phyloP scores from a whole-genome alignment of 1,140 invertebrate species.

The Gonatopus flavifemur region DNA sequence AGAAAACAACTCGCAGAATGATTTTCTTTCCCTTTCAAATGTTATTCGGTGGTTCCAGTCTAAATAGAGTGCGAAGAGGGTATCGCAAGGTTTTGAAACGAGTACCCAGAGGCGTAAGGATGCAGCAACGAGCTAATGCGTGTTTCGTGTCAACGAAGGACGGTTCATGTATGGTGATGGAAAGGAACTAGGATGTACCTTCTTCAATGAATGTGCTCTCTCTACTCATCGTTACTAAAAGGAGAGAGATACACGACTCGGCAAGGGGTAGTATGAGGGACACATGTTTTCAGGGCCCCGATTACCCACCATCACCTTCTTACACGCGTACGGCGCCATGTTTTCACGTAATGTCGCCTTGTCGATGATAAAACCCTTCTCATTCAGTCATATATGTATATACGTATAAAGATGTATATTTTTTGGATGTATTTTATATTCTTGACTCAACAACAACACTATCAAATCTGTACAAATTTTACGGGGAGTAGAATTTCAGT shows the following conservation, averaged over 20 bases:
- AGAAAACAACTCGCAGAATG: too few species aligned
- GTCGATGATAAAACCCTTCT: slow-evolving; percentile 29
- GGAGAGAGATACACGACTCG: not conserved
- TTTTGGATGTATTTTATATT: too few species aligned
- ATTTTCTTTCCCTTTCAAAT: too few species aligned
- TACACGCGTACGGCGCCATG: slow-evolving; percentile 35
- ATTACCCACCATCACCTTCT: slow-evolving; percentile 43
- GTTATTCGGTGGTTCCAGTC: too few species aligned
- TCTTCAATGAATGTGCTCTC: slow-evolving; percentile 16
- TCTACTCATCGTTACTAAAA: slow-evolving; percentile 19
- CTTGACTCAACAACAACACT: too few species aligned
- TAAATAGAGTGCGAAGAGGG: slow-evolving; percentile 13
- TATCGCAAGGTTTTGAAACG: not conserved
- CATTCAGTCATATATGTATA: too few species aligned
- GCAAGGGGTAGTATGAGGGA: slow-evolving; percentile 31
- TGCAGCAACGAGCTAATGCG: slow-evolving; percentile 49
- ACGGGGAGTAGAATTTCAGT: too few species aligned
- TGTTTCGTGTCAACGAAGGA: slow-evolving; percentile 48
- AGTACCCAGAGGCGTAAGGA: slow-evolving; percentile 28
- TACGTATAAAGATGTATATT: too few species aligned
- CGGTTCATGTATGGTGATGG: slow-evolving; percentile 28
- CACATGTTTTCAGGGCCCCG: slow-evolving; percentile 52
- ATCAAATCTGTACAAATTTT: too few species aligned
- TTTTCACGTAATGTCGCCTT: slow-evolving; percentile 29
- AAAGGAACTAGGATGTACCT: slow-evolving; percentile 39